These are phyloP conservation scores for Semnornis frantzii DNA, from an alignment of 2,113 vertebrate species.

Conservation along the genomic window DNA sequence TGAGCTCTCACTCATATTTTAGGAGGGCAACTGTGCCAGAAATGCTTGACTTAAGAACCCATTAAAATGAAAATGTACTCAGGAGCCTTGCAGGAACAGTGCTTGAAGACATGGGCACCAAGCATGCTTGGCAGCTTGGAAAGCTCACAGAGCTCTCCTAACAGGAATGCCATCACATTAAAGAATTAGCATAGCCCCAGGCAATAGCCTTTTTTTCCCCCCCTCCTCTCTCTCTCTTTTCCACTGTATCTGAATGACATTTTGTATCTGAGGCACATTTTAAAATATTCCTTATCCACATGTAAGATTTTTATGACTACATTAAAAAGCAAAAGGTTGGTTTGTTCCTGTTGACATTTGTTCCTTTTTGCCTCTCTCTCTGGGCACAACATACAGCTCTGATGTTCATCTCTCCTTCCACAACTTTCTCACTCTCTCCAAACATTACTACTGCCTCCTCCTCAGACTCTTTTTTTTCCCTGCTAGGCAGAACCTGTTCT, in stretches of 20 bases:
- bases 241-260: constrained; percentile 38
- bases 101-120: constrained; percentile 16
- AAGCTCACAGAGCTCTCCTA: constrained; percentile 44
- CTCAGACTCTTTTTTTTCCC: neutral
- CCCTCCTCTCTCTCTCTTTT: neutral
- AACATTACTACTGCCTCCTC: neutral
- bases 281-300: neutral
- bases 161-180: constrained; percentile 61
- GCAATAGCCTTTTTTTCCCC: neutral
- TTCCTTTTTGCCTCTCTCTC: constrained; percentile 15
- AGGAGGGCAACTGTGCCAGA: constrained; percentile 56
- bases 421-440: neutral
- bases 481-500: constrained; percentile 8
- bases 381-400: neutral
- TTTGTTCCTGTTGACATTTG: constrained; percentile 64
- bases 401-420: constrained; percentile 2
- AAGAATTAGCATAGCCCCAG: constrained; percentile 57
- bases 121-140: constrained; percentile 49
- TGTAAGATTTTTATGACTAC: constrained; percentile 38
- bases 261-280: constrained; percentile 48
- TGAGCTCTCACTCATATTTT: constrained; percentile 70
- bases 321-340: constrained; percentile 52
- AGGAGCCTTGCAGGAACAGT: constrained; percentile 32
- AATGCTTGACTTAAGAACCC: constrained; percentile 70
- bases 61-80: constrained; percentile 77